Evolutionary conservation across 1,140 invertebrate species (phyloP).

Genomic region (Pectinophora gossypiella): DNA sequence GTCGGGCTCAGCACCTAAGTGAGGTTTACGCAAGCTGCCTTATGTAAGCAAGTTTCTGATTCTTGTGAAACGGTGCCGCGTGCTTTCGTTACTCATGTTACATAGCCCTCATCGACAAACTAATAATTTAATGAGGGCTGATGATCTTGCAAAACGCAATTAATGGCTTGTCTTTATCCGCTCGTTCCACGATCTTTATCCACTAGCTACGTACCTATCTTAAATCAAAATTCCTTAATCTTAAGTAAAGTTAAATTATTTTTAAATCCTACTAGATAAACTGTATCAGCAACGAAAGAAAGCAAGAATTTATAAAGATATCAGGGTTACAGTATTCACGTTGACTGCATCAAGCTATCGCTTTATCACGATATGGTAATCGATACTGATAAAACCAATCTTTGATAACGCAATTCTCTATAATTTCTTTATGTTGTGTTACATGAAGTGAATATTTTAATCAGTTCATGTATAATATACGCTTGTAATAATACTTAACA

Average conservation of each 20-base stretch:
- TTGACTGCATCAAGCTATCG: slow-evolving; percentile 37
- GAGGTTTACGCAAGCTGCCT: slow-evolving; percentile 55
- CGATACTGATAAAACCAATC: slow-evolving; percentile 48
- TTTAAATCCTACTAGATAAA: too few relatives aligned
- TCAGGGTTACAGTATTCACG: too few relatives aligned
- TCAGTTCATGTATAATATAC: too few relatives aligned
- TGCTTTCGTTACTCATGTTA: slow-evolving; percentile 47
- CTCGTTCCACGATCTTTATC: too few relatives aligned
- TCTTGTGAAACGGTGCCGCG: slow-evolving; percentile 46
- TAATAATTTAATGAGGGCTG: slow-evolving; percentile 29
- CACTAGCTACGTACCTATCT: too few relatives aligned
- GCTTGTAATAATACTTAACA: too few relatives aligned
- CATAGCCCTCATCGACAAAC: slow-evolving; percentile 31
- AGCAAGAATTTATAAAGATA: too few relatives aligned
- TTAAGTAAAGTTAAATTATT: too few relatives aligned
- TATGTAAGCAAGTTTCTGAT: slow-evolving; percentile 64
- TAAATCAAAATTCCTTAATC: too few relatives aligned
- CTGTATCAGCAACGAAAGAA: too few relatives aligned
- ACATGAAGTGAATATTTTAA: too few relatives aligned
- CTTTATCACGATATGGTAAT: slow-evolving; percentile 53
- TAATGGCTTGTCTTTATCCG: too few relatives aligned
- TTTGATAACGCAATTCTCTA: slow-evolving; percentile 37
- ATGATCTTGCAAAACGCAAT: slow-evolving; percentile 8
- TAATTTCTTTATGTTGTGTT: slow-evolving; percentile 13
- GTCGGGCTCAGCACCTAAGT: slow-evolving; percentile 46